Conservation (phyloP, 2,888 invertebrate genomes). For the Anorthoa munda region DNA sequence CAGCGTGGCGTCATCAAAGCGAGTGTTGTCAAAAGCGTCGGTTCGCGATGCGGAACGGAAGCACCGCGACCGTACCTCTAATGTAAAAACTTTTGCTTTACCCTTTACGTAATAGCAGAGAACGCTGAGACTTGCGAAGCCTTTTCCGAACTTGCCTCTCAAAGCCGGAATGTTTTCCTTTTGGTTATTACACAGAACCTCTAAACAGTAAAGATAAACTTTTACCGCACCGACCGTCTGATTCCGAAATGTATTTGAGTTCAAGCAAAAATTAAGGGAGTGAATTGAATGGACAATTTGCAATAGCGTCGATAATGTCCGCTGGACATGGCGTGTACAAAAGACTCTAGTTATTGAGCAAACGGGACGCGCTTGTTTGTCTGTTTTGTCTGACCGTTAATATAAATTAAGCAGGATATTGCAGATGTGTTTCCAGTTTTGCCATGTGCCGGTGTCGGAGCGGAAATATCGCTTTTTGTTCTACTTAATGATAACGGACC, state of each 20-base stretch:
- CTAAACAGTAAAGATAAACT: slow-evolving; percentile 74
- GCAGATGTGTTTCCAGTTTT: slow-evolving; percentile 83
- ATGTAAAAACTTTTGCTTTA: slow-evolving; percentile 89
- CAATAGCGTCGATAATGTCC: slow-evolving; percentile 62
- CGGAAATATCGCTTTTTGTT: slow-evolving; percentile 85
- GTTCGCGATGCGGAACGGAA: slow-evolving; percentile 85
- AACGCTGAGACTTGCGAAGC: slow-evolving; percentile 83
- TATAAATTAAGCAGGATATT: slow-evolving; percentile 80
- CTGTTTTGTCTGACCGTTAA: slow-evolving; percentile 75
- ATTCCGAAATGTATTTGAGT: slow-evolving; percentile 54
- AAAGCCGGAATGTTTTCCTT: slow-evolving; percentile 88
- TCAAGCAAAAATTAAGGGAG: slow-evolving; percentile 33
- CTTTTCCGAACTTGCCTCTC: slow-evolving; percentile 86
- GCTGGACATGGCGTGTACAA: slow-evolving; percentile 62
- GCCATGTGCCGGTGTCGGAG: slow-evolving; percentile 79
- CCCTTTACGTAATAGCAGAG: slow-evolving; percentile 86
- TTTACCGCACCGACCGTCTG: slow-evolving; percentile 63
- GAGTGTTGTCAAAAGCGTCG: slow-evolving; percentile 87
- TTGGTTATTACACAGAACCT: slow-evolving; percentile 82
- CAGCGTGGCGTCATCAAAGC: slow-evolving; percentile 85
- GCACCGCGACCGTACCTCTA: slow-evolving; percentile 83
- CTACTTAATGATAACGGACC: slow-evolving; percentile 80
- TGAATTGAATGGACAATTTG: slow-evolving; percentile 52
- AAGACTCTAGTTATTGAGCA: slow-evolving; percentile 67
- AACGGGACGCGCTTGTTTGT: slow-evolving; percentile 73